Conservation (phyloP, 2,888 invertebrate species). For the Nomada fabriciana region DNA sequence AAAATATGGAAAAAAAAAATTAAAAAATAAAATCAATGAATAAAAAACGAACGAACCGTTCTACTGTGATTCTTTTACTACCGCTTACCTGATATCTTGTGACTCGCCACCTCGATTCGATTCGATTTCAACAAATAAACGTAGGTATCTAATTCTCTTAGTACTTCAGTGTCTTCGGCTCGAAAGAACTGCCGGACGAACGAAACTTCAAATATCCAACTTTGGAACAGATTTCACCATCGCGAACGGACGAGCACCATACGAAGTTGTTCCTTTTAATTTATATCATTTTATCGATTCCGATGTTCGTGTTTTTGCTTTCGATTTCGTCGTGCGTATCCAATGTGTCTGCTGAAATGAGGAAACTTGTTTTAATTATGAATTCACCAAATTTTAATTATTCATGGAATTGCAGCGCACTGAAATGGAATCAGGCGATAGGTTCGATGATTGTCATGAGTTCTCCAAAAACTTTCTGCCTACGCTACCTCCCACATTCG, state of each 20-base stretch:
- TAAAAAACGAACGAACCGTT: constrained; percentile 76
- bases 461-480: constrained; percentile 38
- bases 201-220: constrained; percentile 13
- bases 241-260: not conserved
- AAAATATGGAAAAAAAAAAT: constrained; percentile 84
- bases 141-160: not conserved
- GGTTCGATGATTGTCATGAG: constrained; percentile 3
- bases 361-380: constrained; percentile 4
- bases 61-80: constrained; percentile 48
- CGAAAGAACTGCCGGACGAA: constrained; percentile 14
- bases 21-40: constrained; percentile 81
- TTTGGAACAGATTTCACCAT: not conserved
- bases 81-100: constrained; percentile 7
- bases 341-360: not conserved
- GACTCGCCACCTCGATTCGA: not conserved
- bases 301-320: not conserved
- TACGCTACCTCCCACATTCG: constrained; percentile 69
- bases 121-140: not conserved
- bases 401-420: constrained; percentile 30
- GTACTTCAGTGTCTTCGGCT: not conserved
- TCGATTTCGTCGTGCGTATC: not conserved
- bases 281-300: not conserved
- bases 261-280: not conserved
- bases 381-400: constrained; percentile 10
- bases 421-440: not conserved